Percentiles rank a stretch among this genome's conserved stretches.
Evolutionary conservation across 2,113 vertebrate species (phyloP).

Genomic region (Caranx ignobilis): DNA sequence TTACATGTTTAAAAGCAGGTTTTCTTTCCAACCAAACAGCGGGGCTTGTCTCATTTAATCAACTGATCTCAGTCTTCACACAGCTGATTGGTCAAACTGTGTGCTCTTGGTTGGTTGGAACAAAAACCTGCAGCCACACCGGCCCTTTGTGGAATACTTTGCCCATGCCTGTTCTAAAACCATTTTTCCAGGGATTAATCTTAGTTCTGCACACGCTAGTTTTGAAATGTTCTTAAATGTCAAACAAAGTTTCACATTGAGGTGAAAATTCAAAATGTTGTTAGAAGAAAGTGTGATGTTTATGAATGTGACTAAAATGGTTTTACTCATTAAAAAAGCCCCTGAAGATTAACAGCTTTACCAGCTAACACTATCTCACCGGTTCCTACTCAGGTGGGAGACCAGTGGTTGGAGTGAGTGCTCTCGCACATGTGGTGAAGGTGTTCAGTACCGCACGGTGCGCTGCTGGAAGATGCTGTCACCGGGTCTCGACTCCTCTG

Average conservation of each 20-base stretch:
- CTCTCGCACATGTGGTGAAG: constrained; percentile 90
- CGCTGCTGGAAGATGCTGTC: constrained; percentile 95
- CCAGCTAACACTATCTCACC: background rate
- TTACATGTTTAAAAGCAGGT: too few relatives aligned
- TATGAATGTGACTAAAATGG: background rate
- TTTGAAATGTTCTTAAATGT: background rate
- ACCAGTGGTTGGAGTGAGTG: constrained; percentile 93
- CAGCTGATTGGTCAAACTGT: too few relatives aligned
- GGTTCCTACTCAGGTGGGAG: constrained; percentile 86
- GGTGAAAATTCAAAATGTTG: too few relatives aligned
- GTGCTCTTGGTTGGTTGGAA: too few relatives aligned
- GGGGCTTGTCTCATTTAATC: too few relatives aligned
- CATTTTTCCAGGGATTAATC: too few relatives aligned
- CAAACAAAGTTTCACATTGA: background rate
- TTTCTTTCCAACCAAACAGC: too few relatives aligned
- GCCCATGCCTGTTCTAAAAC: too few relatives aligned
- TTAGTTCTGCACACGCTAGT: too few relatives aligned
- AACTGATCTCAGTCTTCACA: too few relatives aligned
- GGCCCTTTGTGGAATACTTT: too few relatives aligned
- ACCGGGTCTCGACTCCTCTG: constrained; percentile 90
- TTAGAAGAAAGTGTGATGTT: background rate
- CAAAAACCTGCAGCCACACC: too few relatives aligned
- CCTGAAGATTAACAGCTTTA: fast-evolving
- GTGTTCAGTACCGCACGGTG: constrained; percentile 89
- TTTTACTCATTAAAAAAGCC: background rate